Base-by-base conservation (phyloP, 2,797 vertebrate genomes). In the Ctenochaetus hawaiiensis region DNA sequence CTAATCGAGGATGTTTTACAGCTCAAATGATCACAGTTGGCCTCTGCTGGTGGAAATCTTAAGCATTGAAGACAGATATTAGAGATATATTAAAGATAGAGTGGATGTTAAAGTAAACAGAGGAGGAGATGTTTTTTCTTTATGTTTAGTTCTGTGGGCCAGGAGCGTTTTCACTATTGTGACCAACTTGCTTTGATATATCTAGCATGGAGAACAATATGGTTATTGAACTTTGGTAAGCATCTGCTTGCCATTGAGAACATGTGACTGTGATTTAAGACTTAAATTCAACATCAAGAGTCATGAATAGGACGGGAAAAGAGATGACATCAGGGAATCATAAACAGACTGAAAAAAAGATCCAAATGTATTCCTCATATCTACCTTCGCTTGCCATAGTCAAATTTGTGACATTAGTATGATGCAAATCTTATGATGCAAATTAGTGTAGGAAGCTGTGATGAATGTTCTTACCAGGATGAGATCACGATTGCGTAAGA, bases 211-310 rank as follows among this genome's bases (percentile, higher is more conserved):
- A 67, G 60, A 75, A 62, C 72, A 81, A 41, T 80, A 70, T 70
- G 69, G 70, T 83, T 71, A 78, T 80, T 87, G 81, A 82, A 84
- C 68, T 64, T 78, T 54, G 60, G 45, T 73, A 76, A 86, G 78
- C 88, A 90, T 92, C 87, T 90, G 88, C 85, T 90, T 84, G 81
- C 89, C 84, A 82, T 89, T 90, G 81, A 68, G 56, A 79, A 74
- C 85, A 91, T 84, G 73, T 82, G 82, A 90, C 74, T 79, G 23
- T 88, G 86, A 91, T 91, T 89, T 81, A 81, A 83, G 75, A 84
- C 72, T 78, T 72, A 51, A 57, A 81, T 73, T 89, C 62, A 66
- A 72, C 70, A 83, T 83, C 41, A 41, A 41, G 72, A 82, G 39
- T 41, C 74, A 57, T 80, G 62, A 66, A 75, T 60, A 45, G 68